Base-by-base conservation (phyloP, 1,140 invertebrate species). In the Brachionus asplanchnoidis region DNA sequence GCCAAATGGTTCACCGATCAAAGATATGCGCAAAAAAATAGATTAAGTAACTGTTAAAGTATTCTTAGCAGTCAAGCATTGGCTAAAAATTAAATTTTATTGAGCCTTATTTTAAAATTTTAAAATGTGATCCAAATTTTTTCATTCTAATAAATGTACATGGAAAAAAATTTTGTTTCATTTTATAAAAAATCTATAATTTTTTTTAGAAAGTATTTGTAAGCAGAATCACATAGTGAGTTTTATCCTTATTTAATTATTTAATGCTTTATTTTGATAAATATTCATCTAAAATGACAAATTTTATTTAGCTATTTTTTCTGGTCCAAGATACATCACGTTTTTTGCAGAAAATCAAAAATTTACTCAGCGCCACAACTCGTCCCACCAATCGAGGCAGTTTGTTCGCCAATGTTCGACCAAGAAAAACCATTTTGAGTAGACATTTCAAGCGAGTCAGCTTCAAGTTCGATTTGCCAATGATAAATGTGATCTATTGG, bases 401-500 rank as follows among this genome's bases (percentile, higher is more conserved):
- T 0, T 91, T 97, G 2, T 99, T 99, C 89, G 92, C 93, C 50
- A 96, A 95, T 88, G 92, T 93, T 14, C 91, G 94, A 14, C 93
- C 94, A 2, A 92, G 94, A 28, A 97, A 9, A n/a, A n/a, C n/a
- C n/a, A n/a, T n/a, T n/a, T n/a, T n/a, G n/a, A n/a, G n/a, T n/a
- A n/a, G n/a, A n/a, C 97, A 99, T 89, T 98, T 97, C 86, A 89
- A 89, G 88, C 89, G 85, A 87, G 88, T 88, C 85, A 12, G 32
- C 12, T 75, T 84, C 14, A 56, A 84, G 9, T 84, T 73, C 3
- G 23, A 46, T 9, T 1, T 91, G 97, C 50, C 95, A 97, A 87
- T 93, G 94, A 85, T 98, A 87, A 94, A 96, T 89, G 94, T 98
- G 11, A 95, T 94, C 87, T 99, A 99, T 90, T 99, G 97, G 97